These are phyloP conservation scores for Danionella dracula DNA, from an alignment of 2,797 vertebrate genomes.

Conservation along the genomic window DNA sequence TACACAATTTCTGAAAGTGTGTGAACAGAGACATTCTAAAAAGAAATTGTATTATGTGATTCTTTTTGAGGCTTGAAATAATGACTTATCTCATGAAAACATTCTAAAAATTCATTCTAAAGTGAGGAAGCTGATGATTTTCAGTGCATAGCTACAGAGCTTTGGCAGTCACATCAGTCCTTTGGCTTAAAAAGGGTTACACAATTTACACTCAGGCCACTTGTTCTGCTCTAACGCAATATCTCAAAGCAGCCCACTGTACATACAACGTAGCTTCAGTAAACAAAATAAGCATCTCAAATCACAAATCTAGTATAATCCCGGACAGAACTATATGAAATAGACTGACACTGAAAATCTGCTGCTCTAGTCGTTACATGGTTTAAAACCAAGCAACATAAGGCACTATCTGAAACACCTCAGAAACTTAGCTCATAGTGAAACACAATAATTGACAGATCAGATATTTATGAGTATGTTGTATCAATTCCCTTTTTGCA, in stretches of 20 bases:
- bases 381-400: slow-evolving; percentile 7
- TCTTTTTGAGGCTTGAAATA: too few relatives aligned
- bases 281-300: slow-evolving; percentile 1
- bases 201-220: background rate
- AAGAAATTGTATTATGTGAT: too few relatives aligned
- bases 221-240: background rate
- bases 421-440: background rate
- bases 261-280: background rate
- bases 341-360: background rate
- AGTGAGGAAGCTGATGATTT: background rate
- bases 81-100: too few relatives aligned
- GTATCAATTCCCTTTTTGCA: background rate
- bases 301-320: slow-evolving; percentile 8
- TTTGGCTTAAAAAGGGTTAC: slow-evolving; percentile 7
- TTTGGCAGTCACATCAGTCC: background rate
- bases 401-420: slow-evolving; percentile 35
- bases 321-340: background rate
- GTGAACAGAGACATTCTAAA: too few relatives aligned
- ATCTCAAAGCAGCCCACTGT: background rate
- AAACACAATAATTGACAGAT: too few relatives aligned
- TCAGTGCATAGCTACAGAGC: slow-evolving; percentile 20
- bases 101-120: background rate
- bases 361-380: slow-evolving; percentile 6
- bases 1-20: too few relatives aligned
- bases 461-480: background rate